These are phyloP conservation scores for Lanius ludovicianus DNA, from an alignment of 2,113 vertebrate species.

Conservation along the genomic window DNA sequence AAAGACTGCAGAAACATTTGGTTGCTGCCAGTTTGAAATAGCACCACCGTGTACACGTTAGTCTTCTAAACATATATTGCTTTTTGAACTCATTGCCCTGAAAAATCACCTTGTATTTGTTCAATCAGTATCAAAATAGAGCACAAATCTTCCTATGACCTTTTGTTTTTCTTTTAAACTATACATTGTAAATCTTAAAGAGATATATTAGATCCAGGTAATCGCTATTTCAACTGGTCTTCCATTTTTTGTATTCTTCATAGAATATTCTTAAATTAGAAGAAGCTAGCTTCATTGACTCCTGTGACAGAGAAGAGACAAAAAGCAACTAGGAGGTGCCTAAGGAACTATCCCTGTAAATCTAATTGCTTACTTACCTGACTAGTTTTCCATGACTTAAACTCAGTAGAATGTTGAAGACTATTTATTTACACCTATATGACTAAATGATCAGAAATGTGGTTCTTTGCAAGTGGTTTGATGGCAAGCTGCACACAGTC, in stretches of 20 bases:
- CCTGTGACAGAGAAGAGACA: not conserved
- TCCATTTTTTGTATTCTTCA: not conserved
- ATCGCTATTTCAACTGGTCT: not conserved
- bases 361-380: not conserved
- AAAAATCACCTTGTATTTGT: not conserved
- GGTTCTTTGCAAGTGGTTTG: not conserved
- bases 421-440: not conserved
- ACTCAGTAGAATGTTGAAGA: not conserved
- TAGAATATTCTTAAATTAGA: not conserved
- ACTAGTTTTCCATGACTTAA: not conserved
- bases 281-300: not conserved
- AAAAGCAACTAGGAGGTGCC: not conserved
- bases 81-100: not conserved
- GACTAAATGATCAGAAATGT: not conserved
- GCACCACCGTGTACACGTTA: not conserved
- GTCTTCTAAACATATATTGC: not conserved
- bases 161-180: not conserved
- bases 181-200: not conserved
- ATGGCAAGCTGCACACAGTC: not conserved
- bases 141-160: not conserved
- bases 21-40: not conserved
- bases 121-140: not conserved
- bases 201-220: not conserved
- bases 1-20: not conserved
- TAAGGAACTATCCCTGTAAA: not conserved